Evolutionary conservation across 1,140 invertebrate genomes (phyloP).

Genomic region (Palaemon carinicauda): DNA sequence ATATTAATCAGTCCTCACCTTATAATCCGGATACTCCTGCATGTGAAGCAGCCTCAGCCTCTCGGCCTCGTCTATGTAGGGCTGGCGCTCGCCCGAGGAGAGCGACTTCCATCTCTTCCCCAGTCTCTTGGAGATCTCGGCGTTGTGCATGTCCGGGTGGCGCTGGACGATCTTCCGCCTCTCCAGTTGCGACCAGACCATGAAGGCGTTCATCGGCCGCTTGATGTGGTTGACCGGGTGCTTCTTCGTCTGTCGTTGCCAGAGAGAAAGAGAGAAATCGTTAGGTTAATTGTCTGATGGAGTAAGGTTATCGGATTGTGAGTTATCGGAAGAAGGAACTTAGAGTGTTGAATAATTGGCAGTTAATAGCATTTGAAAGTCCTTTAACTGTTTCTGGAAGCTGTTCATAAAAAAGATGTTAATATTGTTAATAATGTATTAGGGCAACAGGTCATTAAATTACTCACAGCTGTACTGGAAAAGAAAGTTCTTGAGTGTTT

Average conservation of each 20-base stretch:
- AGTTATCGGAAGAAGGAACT: neutral
- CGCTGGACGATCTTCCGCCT: constrained; percentile 91
- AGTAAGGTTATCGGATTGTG: no score
- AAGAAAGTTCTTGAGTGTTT: no score
- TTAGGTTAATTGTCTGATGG: neutral
- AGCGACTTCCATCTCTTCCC: constrained; percentile 90
- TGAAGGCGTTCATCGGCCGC: constrained; percentile 97
- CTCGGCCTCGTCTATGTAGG: constrained; percentile 94
- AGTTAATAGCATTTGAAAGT: no score
- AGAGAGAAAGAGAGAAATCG: neutral
- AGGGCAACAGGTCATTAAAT: neutral
- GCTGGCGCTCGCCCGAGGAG: constrained; percentile 83
- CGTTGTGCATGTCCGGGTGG: constrained; percentile 95
- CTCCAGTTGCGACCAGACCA: constrained; percentile 97
- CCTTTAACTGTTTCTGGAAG: no score
- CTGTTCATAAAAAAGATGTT: neutral
- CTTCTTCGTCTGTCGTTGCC: constrained; percentile 86
- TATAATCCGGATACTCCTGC: constrained; percentile 97
- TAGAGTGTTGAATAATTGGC: no score
- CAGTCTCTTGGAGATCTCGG: constrained; percentile 93
- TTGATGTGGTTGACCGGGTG: constrained; percentile 96
- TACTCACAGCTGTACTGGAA: no score
- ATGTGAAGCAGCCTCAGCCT: constrained; percentile 87
- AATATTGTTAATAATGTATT: neutral
- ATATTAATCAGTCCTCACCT: constrained; percentile 68